Conservation (phyloP, 2,797 vertebrate species). For the Peromyscus eremicus region DNA sequence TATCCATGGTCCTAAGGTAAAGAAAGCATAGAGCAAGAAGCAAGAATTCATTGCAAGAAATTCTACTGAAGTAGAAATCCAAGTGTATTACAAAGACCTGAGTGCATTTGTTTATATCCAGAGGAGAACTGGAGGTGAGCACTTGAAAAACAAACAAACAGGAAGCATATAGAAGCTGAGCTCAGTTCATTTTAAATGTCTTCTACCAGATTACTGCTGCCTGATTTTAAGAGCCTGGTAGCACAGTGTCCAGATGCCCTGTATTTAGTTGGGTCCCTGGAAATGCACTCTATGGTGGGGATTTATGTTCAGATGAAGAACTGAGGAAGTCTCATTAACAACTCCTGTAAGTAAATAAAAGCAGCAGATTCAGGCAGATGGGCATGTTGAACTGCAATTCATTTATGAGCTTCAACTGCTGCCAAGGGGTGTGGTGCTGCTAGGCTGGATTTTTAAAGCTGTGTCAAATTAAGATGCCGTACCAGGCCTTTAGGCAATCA, state of each 20-base stretch:
- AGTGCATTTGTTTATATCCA: not conserved
- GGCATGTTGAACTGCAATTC: not conserved
- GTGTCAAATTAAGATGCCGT: not conserved
- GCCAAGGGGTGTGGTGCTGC: not conserved
- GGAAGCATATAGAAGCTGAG: not conserved
- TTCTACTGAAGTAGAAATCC: not conserved
- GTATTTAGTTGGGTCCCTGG: not conserved
- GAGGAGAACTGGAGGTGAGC: not conserved
- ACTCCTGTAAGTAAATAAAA: not conserved
- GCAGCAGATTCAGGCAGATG: no score
- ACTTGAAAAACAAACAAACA: not conserved
- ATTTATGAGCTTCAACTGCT: not conserved
- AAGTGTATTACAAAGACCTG: not conserved
- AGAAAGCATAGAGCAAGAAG: not conserved
- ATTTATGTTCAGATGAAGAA: not conserved
- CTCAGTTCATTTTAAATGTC: not conserved
- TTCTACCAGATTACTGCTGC: not conserved
- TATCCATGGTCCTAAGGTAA: not conserved
- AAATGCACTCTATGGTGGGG: not conserved
- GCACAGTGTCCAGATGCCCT: accelerated
- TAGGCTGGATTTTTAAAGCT: not conserved
- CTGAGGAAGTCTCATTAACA: not conserved
- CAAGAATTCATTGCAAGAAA: not conserved
- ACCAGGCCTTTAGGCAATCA: not conserved
- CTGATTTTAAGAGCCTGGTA: not conserved